phyloP scores from a whole-genome alignment of 2,113 vertebrate genomes.

The Odontesthes bonariensis region DNA sequence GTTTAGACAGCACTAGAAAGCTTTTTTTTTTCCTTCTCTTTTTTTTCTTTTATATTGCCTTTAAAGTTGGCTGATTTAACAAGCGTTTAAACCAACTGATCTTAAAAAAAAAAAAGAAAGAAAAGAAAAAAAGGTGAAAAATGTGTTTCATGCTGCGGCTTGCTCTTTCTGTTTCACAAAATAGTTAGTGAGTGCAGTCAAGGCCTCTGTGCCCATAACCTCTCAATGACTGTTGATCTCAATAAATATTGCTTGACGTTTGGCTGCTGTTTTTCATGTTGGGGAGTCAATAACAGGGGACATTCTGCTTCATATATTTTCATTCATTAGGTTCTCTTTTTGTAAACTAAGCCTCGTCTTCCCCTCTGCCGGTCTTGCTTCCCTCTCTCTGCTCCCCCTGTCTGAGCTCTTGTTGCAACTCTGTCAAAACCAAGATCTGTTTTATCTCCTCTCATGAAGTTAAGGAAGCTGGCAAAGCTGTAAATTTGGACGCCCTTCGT shows the following conservation, averaged over 20 bases:
- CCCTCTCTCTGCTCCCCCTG: slow-evolving; percentile 21
- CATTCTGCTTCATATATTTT: slow-evolving; percentile 79
- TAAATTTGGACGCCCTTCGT: slow-evolving; percentile 82
- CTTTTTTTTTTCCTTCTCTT: slow-evolving; percentile 36
- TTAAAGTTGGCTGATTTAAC: slow-evolving; percentile 73
- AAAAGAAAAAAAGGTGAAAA: slow-evolving; percentile 39
- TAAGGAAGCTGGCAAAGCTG: slow-evolving; percentile 78
- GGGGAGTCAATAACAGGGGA: slow-evolving; percentile 77
- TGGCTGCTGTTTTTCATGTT: slow-evolving; percentile 80
- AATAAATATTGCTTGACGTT: slow-evolving; percentile 80
- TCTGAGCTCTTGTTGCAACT: slow-evolving; percentile 51
- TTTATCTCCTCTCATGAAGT: slow-evolving; percentile 78
- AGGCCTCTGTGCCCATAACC: slow-evolving; percentile 79
- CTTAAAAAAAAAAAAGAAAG: slow-evolving; percentile 43
- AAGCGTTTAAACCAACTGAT: slow-evolving; percentile 78
- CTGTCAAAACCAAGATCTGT: slow-evolving; percentile 70
- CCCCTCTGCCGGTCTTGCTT: slow-evolving; percentile 60
- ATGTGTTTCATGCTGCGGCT: slow-evolving; percentile 68
- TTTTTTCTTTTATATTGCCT: slow-evolving; percentile 7
- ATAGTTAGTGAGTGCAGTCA: slow-evolving; percentile 67
- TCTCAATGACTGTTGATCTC: slow-evolving; percentile 80
- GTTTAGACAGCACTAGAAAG: slow-evolving; percentile 70
- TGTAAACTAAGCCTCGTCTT: slow-evolving; percentile 73
- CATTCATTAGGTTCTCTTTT: slow-evolving; percentile 77
- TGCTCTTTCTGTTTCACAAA: slow-evolving; percentile 67